Conservation (phyloP, 2,113 vertebrate genomes). For the Ceyx margarethae region DNA sequence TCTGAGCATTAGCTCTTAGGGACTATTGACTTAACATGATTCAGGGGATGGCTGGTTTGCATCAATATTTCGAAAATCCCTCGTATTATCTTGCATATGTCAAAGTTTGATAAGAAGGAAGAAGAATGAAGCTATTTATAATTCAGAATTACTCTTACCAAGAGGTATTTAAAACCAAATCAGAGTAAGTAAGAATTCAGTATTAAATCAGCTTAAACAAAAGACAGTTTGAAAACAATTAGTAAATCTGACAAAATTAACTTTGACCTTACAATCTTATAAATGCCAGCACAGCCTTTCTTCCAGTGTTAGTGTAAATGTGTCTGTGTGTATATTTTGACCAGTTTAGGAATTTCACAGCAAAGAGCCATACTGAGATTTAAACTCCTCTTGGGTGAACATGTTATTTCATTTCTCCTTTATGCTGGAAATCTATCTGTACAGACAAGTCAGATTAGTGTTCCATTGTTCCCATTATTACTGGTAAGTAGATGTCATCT, state of each 20-base stretch:
- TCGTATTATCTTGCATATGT: slow-evolving; percentile 68
- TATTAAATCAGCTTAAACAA: slow-evolving; percentile 58
- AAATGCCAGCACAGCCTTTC: slow-evolving; percentile 12
- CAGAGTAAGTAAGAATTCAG: slow-evolving; percentile 31
- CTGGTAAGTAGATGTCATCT: not conserved
- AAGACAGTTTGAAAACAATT: slow-evolving; percentile 56
- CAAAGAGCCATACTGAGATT: not conserved
- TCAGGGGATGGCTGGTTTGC: slow-evolving; percentile 60
- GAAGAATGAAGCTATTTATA: slow-evolving; percentile 68
- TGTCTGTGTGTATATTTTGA: not conserved
- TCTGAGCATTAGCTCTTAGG: slow-evolving; percentile 37
- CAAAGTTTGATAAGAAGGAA: slow-evolving; percentile 70
- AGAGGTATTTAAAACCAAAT: slow-evolving; percentile 62
- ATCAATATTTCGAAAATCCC: slow-evolving; percentile 68
- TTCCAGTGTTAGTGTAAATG: not conserved
- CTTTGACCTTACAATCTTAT: slow-evolving; percentile 46
- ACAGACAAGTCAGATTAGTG: not conserved
- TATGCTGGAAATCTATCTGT: not conserved
- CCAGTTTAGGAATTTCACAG: not conserved
- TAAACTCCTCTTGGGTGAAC: not conserved
- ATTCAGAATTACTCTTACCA: slow-evolving; percentile 51
- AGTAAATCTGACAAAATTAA: slow-evolving; percentile 44
- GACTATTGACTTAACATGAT: slow-evolving; percentile 57
- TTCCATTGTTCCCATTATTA: slow-evolving; percentile 17
- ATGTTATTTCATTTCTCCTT: not conserved